Conservation (phyloP, 2,888 invertebrate genomes). For the Drosophila kuntzei region DNA sequence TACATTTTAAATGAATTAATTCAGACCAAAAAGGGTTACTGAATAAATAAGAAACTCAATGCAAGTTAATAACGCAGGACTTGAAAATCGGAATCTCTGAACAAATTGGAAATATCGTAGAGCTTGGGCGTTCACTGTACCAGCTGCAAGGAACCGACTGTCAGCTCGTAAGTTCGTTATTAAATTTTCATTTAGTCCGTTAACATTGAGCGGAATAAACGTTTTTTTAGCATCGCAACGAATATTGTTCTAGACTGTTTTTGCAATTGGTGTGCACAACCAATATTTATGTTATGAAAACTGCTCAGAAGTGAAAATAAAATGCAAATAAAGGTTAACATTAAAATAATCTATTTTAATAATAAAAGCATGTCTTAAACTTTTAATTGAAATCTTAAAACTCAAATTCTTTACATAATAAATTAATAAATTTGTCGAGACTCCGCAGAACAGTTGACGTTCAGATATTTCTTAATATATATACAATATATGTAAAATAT, state of each 20-base stretch:
- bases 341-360: not conserved
- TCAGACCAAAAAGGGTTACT: not conserved
- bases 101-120: not conserved
- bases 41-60: not conserved
- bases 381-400: not conserved
- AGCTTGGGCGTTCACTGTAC: constrained; percentile 22
- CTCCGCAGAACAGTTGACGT: not conserved
- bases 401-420: not conserved
- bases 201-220: constrained; percentile 48
- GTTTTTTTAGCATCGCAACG: constrained; percentile 24
- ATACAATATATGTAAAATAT: not conserved
- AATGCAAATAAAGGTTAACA: not conserved
- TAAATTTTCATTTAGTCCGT: constrained; percentile 60
- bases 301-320: not conserved
- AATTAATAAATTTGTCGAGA: not conserved
- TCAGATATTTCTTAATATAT: not conserved
- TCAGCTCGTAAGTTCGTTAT: constrained; percentile 26
- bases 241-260: not conserved
- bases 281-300: not conserved
- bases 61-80: not conserved
- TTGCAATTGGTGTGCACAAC: not conserved
- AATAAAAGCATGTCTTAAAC: not conserved
- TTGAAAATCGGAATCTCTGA: not conserved
- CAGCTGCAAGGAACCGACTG: constrained; percentile 39
- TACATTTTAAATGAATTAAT: not conserved